phyloP scores from a whole-genome alignment of 2,888 invertebrate genomes.

The Andrena fulva region DNA sequence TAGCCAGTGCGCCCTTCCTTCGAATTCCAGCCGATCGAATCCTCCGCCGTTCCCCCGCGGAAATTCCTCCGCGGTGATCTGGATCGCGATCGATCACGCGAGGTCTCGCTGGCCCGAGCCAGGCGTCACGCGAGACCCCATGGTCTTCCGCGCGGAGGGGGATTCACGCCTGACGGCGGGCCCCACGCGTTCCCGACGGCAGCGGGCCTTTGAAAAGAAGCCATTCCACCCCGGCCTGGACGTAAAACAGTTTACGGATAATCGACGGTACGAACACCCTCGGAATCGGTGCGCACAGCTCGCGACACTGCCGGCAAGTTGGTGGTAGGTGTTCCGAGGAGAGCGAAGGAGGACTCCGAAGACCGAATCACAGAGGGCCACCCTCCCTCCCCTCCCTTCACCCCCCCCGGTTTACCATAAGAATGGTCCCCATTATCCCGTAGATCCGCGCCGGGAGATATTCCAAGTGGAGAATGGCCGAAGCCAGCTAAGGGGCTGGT shows the following conservation, averaged over 20 bases:
- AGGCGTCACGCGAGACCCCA: conserved; percentile 17
- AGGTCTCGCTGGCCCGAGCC: neutral
- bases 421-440: conserved; percentile 84
- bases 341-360: conserved; percentile 43
- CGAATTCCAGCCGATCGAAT: neutral
- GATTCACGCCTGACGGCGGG: neutral
- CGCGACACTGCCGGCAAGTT: neutral
- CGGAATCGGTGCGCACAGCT: neutral
- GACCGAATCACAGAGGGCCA: conserved; percentile 65
- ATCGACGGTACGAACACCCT: conserved; percentile 28
- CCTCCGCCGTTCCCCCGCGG: neutral
- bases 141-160: too few relatives aligned
- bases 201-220: neutral
- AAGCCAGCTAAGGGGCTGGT: conserved; percentile 83
- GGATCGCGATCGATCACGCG: conserved; percentile 42
- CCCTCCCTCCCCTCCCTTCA: conserved; percentile 25
- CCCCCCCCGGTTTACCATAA: conserved; percentile 82
- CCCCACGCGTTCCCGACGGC: neutral
- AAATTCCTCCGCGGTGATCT: neutral
- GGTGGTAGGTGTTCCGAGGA: conserved; percentile 29
- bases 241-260: conserved; percentile 26
- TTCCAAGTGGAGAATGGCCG: conserved; percentile 83
- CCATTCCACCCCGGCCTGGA: too few relatives aligned
- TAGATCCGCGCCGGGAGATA: conserved; percentile 82
- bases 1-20: conserved; percentile 4